Conservation (phyloP, 2,797 vertebrate species). For the Epinephelus awoara region DNA sequence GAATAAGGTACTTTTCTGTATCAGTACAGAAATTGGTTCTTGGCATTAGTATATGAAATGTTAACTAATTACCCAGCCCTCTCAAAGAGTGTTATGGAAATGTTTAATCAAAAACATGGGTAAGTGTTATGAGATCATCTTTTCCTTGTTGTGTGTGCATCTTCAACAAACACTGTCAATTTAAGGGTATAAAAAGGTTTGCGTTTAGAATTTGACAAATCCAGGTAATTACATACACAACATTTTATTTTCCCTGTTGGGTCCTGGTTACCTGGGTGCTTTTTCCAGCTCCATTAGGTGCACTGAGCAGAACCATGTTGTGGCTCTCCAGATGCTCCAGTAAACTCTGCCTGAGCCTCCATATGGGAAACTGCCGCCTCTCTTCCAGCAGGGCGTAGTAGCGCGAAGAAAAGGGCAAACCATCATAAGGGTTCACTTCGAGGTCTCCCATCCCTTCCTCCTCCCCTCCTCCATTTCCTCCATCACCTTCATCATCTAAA, state of each 20-base stretch:
- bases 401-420: conserved; percentile 94
- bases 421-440: conserved; percentile 96
- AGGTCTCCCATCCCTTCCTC: conserved; percentile 83
- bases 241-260: not conserved
- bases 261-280: conserved; percentile 90
- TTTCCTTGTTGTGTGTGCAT: not conserved
- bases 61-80: not conserved
- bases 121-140: not conserved
- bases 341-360: conserved; percentile 88
- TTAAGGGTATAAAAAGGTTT: not conserved
- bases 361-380: conserved; percentile 87
- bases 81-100: not conserved
- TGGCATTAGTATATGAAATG: too few relatives aligned
- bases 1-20: not conserved
- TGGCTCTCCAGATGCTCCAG: conserved; percentile 90
- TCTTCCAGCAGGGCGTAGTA: conserved; percentile 92
- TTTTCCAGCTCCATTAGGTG: conserved; percentile 90
- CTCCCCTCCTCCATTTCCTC: conserved; percentile 55
- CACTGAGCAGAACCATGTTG: conserved; percentile 90
- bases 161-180: not conserved
- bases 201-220: not conserved
- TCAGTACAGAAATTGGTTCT: not conserved
- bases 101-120: not conserved
- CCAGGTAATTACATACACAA: not conserved
- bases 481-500: conserved; percentile 70